A percentile compares a stretch with the other conserved stretches of the same genome.
These are phyloP conservation scores for Meiosimyza platycephala DNA, from an alignment of 2,888 invertebrate genomes.

Conservation along the genomic window DNA sequence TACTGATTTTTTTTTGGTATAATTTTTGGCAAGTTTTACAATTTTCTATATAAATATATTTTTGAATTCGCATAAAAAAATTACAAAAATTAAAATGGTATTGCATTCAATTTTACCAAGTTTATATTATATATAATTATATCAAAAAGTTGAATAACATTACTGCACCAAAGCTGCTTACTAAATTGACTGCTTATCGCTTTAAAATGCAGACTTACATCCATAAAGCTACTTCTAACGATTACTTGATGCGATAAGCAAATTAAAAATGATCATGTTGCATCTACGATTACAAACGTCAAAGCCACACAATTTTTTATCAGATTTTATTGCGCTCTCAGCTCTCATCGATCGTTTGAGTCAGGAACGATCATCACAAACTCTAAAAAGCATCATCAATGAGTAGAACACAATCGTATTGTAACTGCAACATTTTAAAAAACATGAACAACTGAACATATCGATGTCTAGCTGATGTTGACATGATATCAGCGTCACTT, in stretches of 20 bases:
- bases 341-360: not conserved
- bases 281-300: constrained; percentile 24
- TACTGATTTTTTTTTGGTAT: too few species aligned
- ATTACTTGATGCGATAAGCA: constrained; percentile 29
- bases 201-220: constrained; percentile 14
- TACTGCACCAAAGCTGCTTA: too few species aligned
- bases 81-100: too few species aligned
- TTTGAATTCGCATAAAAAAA: too few species aligned
- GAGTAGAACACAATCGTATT: not conserved
- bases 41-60: too few species aligned
- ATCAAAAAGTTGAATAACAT: too few species aligned
- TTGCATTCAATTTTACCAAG: too few species aligned
- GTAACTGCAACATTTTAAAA: constrained; percentile 19
- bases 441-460: constrained; percentile 17
- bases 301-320: constrained; percentile 47
- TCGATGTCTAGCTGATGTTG: constrained; percentile 24
- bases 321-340: constrained; percentile 16
- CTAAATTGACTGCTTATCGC: too few species aligned
- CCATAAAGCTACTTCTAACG: constrained; percentile 28
- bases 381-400: not conserved
- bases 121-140: too few species aligned
- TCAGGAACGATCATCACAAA: not conserved
- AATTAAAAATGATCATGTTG: constrained; percentile 33
- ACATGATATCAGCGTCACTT: constrained; percentile 25
- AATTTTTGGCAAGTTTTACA: too few species aligned